A percentile compares a stretch with the other conserved stretches of the same genome.
These are phyloP conservation scores for Synanthedon andrenaeformis DNA, from an alignment of 2,888 invertebrate genomes.

Conservation along the genomic window DNA sequence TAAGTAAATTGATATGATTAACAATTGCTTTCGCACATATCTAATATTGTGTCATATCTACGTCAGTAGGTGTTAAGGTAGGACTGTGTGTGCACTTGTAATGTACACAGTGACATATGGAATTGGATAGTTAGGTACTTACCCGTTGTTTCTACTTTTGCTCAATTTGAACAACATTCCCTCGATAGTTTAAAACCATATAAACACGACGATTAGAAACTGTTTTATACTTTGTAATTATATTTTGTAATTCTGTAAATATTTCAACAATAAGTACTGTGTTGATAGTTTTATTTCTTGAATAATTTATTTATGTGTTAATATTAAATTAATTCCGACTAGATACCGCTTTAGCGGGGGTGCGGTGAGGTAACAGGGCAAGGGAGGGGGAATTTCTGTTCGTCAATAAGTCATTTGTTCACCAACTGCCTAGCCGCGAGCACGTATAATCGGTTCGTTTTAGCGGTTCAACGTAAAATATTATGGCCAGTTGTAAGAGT, in stretches of 20 bases:
- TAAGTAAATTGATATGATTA: not conserved
- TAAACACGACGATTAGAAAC: no score
- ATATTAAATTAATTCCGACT: no score
- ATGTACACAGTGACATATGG: not conserved
- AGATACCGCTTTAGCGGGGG: no score
- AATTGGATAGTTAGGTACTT: not conserved
- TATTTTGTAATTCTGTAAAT: not conserved
- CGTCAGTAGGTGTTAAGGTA: not conserved
- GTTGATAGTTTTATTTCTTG: no score
- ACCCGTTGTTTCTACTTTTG: conserved; percentile 21
- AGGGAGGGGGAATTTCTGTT: no score
- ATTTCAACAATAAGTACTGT: no score
- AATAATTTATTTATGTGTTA: no score
- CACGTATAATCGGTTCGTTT: no score
- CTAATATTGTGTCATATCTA: not conserved
- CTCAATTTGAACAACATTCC: conserved; percentile 49
- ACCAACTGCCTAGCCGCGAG: no score
- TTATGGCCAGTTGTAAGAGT: not conserved
- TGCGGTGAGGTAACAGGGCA: no score
- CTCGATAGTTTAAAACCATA: conserved; percentile 1
- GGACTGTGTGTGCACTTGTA: not conserved
- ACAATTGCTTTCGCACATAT: not conserved
- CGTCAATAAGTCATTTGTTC: no score
- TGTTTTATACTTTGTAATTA: conserved; percentile 8
- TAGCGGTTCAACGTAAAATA: not conserved